Evolutionary conservation across 2,797 vertebrate genomes (phyloP).

Genomic region (Sebastes reedi): DNA sequence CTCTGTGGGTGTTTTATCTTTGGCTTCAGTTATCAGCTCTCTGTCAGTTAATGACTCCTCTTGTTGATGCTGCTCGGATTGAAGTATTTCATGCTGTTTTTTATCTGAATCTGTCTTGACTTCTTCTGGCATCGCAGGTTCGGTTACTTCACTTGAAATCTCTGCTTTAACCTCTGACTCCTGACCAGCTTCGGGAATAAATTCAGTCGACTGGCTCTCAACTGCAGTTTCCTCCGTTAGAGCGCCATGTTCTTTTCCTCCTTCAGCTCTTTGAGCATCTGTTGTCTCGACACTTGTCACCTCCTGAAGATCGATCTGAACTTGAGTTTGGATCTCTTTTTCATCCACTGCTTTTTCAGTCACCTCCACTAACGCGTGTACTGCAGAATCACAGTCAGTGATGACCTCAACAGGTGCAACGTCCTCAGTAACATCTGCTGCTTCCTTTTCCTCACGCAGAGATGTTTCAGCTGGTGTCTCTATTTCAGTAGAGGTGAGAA

Average conservation of each 20-base stretch:
- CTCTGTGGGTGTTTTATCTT: slow-evolving; percentile 8
- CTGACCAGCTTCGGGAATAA: background rate
- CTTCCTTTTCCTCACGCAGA: background rate
- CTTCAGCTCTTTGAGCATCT: background rate
- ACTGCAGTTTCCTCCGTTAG: background rate
- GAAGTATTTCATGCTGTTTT: slow-evolving; percentile 5
- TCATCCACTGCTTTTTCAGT: slow-evolving; percentile 44
- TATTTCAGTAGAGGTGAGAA: background rate
- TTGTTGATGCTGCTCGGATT: slow-evolving; percentile 16
- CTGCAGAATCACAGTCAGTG: slow-evolving; percentile 42
- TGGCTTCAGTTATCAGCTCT: slow-evolving; percentile 10
- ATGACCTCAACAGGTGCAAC: slow-evolving; percentile 28
- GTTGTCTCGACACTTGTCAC: background rate
- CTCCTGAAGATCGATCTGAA: slow-evolving; percentile 62
- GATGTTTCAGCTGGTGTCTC: background rate
- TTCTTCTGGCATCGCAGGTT: slow-evolving; percentile 7
- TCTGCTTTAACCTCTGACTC: slow-evolving; percentile 25
- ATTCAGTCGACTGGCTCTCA: background rate
- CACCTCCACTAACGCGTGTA: slow-evolving; percentile 54
- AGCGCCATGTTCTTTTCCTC: background rate
- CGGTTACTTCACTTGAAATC: background rate
- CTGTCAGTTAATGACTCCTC: background rate
- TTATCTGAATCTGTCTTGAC: background rate
- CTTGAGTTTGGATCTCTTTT: slow-evolving; percentile 53
- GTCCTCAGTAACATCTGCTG: background rate